These are phyloP conservation scores for Microtus oregoni DNA, from an alignment of 2,113 vertebrate species.

Conservation along the genomic window DNA sequence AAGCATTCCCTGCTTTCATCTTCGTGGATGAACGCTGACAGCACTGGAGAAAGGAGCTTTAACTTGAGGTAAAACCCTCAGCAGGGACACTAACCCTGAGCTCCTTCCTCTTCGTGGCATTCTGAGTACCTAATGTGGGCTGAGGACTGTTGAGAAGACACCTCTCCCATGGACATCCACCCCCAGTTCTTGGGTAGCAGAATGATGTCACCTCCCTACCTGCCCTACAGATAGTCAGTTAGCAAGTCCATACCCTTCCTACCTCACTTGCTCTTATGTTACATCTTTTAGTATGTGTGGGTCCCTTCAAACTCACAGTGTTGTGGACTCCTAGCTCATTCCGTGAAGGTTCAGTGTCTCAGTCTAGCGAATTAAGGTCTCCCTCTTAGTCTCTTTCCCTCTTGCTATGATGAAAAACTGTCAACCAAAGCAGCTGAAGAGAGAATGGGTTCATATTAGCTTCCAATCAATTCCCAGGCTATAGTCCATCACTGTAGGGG, in stretches of 20 bases:
- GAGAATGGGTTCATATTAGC: background rate
- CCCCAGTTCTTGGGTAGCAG: background rate
- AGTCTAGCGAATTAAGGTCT: background rate
- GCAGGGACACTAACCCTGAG: background rate
- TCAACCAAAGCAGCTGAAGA: background rate
- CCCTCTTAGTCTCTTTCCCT: background rate
- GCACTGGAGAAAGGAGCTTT: background rate
- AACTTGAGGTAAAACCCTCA: background rate
- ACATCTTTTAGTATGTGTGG: background rate
- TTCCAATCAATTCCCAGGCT: background rate
- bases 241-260: background rate
- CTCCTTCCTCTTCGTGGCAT: background rate
- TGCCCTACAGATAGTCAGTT: background rate
- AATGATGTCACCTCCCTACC: background rate
- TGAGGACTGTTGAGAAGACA: background rate
- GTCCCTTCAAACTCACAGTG: background rate
- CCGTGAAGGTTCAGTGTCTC: constrained; percentile 8
- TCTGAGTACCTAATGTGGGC: background rate
- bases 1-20: background rate
- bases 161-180: background rate
- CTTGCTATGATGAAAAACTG: background rate
- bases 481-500: no score
- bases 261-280: background rate
- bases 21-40: background rate
- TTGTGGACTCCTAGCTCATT: background rate